Conservation (phyloP, 2,888 invertebrate genomes). For the Tetragonula carbonaria region DNA sequence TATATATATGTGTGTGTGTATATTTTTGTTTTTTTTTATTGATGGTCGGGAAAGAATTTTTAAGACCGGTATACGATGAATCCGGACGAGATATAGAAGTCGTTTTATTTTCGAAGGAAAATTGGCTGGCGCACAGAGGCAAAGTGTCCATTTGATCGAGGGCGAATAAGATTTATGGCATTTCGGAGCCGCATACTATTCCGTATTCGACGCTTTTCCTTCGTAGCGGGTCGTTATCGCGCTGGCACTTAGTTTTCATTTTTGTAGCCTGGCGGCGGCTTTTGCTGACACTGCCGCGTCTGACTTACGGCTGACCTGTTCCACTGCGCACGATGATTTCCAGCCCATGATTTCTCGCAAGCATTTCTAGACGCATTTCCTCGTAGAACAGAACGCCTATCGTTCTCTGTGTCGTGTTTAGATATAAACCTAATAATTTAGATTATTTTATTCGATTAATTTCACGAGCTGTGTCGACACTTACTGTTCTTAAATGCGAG, state of each 20-base stretch:
- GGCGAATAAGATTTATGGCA: neutral
- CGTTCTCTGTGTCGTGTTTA: neutral
- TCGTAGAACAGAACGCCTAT: neutral
- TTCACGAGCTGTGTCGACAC: neutral
- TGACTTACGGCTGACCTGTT: slow-evolving; percentile 13
- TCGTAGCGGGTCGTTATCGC: neutral
- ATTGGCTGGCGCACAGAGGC: neutral
- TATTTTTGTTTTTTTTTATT: neutral
- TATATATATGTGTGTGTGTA: no score
- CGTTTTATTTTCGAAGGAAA: neutral
- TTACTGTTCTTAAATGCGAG: neutral
- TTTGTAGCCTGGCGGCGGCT: neutral
- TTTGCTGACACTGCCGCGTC: neutral
- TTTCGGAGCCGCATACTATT: neutral
- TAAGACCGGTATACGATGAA: slow-evolving; percentile 3
- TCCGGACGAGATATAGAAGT: neutral
- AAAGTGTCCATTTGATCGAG: neutral
- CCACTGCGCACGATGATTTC: neutral
- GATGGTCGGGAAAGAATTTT: slow-evolving; percentile 1
- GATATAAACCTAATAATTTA: neutral
- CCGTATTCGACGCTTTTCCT: neutral
- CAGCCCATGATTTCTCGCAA: neutral
- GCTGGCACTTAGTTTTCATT: neutral
- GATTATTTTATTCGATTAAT: neutral
- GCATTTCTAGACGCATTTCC: no score